These are phyloP conservation scores for Phylloscopus trochilus DNA, from an alignment of 2,113 vertebrate genomes.

Conservation along the genomic window DNA sequence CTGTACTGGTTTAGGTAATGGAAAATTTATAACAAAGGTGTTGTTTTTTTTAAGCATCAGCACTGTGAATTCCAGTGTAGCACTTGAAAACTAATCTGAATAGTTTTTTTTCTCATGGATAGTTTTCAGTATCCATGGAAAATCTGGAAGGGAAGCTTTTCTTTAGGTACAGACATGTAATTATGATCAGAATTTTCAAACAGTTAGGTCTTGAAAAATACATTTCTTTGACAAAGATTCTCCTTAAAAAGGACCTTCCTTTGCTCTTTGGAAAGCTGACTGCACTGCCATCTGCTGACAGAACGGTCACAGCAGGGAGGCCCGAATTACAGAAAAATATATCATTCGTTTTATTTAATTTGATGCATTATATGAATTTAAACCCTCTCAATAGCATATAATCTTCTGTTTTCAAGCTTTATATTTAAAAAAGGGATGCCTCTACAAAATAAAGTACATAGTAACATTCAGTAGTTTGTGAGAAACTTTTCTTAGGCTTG, in stretches of 20 bases:
- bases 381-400: neutral
- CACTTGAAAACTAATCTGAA: neutral
- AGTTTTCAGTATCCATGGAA: neutral
- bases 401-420: neutral
- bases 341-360: neutral
- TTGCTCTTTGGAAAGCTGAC: neutral
- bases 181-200: neutral
- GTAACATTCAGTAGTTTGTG: neutral
- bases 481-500: neutral
- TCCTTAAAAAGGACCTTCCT: neutral
- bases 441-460: neutral
- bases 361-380: neutral
- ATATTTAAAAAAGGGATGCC: neutral
- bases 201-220: neutral
- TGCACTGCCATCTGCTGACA: slow-evolving; percentile 56
- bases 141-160: neutral
- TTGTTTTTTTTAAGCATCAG: neutral
- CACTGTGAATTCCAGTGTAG: neutral
- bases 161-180: neutral
- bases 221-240: neutral
- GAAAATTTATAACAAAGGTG: neutral
- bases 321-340: neutral
- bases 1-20: neutral
- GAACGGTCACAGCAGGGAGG: neutral
- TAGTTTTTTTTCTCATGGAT: neutral